Evolutionary conservation across 2,113 vertebrate species (phyloP).

Genomic region (Petromus typicus): DNA sequence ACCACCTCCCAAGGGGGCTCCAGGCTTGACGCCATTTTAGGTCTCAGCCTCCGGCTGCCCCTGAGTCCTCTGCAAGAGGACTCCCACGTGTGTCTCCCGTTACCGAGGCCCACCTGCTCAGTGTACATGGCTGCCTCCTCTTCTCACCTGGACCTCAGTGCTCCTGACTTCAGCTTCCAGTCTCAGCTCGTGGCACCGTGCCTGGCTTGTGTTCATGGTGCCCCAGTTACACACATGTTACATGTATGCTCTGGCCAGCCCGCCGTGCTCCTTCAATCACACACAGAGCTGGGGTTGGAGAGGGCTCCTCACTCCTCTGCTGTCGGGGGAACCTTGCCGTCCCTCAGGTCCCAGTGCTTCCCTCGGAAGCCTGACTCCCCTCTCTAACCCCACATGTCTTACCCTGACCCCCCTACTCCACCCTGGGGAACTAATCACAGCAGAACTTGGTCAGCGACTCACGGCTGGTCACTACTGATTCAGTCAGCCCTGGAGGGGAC

Average conservation of each 20-base stretch:
- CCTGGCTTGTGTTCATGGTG: fast-evolving
- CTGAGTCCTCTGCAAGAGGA: not conserved
- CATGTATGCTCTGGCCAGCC: fast-evolving
- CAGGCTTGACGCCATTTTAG: not conserved
- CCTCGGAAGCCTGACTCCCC: not conserved
- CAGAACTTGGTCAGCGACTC: not conserved
- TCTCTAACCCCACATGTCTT: too few relatives aligned
- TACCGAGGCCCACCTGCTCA: not conserved
- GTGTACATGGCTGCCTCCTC: not conserved
- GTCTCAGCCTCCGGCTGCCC: not conserved
- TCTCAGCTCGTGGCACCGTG: too few relatives aligned
- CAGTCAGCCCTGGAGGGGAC: fast-evolving
- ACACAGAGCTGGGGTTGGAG: too few relatives aligned
- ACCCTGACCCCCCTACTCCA: fast-evolving
- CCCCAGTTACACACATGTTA: not conserved
- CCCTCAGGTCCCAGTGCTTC: not conserved
- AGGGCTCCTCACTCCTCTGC: fast-evolving
- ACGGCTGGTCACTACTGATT: not conserved
- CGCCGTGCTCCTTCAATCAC: fast-evolving
- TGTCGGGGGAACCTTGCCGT: not conserved
- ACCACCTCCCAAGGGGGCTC: not conserved
- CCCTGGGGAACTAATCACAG: not conserved
- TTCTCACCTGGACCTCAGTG: not conserved
- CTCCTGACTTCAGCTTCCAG: not conserved
- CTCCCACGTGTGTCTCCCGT: not conserved